phyloP scores from a whole-genome alignment of 2,797 vertebrate species.

The Erpetoichthys calabaricus region DNA sequence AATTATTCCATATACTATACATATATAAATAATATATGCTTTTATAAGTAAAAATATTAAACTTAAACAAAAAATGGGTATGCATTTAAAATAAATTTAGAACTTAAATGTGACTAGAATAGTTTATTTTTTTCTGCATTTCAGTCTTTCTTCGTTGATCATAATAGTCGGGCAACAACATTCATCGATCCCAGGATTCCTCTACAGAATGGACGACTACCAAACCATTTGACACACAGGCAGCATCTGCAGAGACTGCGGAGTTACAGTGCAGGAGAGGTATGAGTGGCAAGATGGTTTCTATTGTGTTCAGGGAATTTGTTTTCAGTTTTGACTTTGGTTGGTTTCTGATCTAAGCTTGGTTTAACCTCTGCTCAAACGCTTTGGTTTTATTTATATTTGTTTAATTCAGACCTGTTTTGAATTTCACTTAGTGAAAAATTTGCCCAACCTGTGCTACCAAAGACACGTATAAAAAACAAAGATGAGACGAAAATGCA shows the following conservation, averaged over 20 bases:
- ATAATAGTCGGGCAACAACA: constrained; percentile 90
- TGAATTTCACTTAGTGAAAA: too few relatives aligned
- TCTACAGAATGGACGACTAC: constrained; percentile 79
- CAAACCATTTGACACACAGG: constrained; percentile 76
- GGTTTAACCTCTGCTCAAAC: too few relatives aligned
- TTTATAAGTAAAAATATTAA: background rate
- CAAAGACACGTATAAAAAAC: too few relatives aligned
- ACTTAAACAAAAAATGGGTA: background rate
- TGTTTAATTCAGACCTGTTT: too few relatives aligned
- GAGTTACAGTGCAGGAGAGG: constrained; percentile 94
- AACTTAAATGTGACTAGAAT: background rate
- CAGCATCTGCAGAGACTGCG: constrained; percentile 91
- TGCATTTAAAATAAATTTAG: background rate
- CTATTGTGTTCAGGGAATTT: too few relatives aligned
- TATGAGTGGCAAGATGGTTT: constrained; percentile 24
- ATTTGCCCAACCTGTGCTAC: too few relatives aligned
- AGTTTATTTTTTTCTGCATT: constrained; percentile 13
- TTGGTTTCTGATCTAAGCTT: too few relatives aligned
- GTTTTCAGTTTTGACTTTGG: too few relatives aligned
- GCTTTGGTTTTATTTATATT: too few relatives aligned
- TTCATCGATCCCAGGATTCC: constrained; percentile 94
- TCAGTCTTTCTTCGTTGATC: constrained; percentile 94
- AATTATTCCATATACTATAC: too few relatives aligned
- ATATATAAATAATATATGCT: background rate
- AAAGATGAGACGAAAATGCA: too few relatives aligned